Base-by-base conservation (phyloP, 1,140 invertebrate species). In the Heterodera schachtii region DNA sequence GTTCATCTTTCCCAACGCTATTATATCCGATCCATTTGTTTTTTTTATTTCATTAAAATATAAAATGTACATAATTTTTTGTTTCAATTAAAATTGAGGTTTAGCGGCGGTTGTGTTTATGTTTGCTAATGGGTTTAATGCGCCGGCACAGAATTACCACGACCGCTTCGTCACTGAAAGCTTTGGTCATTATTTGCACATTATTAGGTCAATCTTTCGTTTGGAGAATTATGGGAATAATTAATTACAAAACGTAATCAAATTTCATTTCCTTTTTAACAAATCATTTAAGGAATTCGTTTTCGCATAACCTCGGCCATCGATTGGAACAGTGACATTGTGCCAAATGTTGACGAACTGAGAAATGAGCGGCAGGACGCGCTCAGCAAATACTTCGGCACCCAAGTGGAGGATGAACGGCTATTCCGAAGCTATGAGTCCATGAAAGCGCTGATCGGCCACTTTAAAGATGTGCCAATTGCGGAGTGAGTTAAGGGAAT, bases 251-350 rank as follows among this genome's bases (percentile, higher is more conserved):
- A 8, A 52, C 6, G n/a, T 2, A 8, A 11, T 52, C 11, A 6
- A 52, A 8, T 52, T 8, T 8, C 11, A 52, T 52, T 52, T 52
- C 49, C 11, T 52, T 11, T 8, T 52, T 52, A 8, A 52, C 16
- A 19, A 19, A 5, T 64, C 52, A 4, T n/a, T 19, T 3, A 52
- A 64, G 57, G 57, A 3, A 64, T 64, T 19, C 19, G 57, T 64
- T 19, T 64, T 19, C 16, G 57, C 4, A 16, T 19, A 19, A 19
- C 57, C 4, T 13, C n/a, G 11, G 43, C 52, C 19, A 86, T 85
- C 64, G 73, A 88, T 73, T 89, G 87, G 87, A 81, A 89, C 77
- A 83, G 80, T 31, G 87, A 89, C 71, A 89, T 89, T 73, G 60
- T 89, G 21, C 80, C 87, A 16, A 85, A 77, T 13, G 73, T 69